Evolutionary conservation across 2,113 vertebrate species (phyloP), one percentile per base, ranked within the genome.

Genomic region (Oncorhynchus tshawytscha): DNA sequence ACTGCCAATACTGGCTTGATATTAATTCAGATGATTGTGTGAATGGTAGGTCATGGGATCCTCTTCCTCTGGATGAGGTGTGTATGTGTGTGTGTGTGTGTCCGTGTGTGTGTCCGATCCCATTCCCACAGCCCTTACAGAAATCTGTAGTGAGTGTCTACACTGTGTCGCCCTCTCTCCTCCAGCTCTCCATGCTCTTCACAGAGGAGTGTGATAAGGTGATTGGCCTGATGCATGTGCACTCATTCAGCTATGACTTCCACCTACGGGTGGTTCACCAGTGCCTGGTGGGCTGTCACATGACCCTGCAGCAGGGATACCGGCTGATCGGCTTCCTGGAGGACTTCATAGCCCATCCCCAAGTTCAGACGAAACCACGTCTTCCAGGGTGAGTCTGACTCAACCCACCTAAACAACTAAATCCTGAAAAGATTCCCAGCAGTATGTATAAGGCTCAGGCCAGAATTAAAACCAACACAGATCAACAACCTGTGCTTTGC

Each of bases 161-260:
- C 51, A 54, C 5, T 13, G 49, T 68, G 31, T 18, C 59, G 5
- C 67, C 65, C 49, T 20, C 45, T 87, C 29, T 87, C 69, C 85
- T 83, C 9, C 88, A 99, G 98, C 95, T 99, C 24, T 98, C 97
- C 73, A 98, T 99, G 97, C 95, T 99, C 70, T 99, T 99, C 93
- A 99, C 97, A 0, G 97, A 99, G 90, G 98, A 99, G 87, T 99
- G 97, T 0, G 97, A 99, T 91, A 98, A 96, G 84, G 97, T 99
- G 72, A 94, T 97, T 34, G 97, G 97, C 85, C 94, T 98, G 89
- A 99, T 99, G 97, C 98, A 99, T 0, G 96, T 99, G 25, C 98
- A 99, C 88, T 99, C 97, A 0, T 99, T 99, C 93, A 99, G 98
- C 93, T 99, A 99, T 0, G 98, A 99, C 89, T 99, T 99, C 92